Conservation (phyloP, 1,140 invertebrate species). For the Drosophila setifemur region DNA sequence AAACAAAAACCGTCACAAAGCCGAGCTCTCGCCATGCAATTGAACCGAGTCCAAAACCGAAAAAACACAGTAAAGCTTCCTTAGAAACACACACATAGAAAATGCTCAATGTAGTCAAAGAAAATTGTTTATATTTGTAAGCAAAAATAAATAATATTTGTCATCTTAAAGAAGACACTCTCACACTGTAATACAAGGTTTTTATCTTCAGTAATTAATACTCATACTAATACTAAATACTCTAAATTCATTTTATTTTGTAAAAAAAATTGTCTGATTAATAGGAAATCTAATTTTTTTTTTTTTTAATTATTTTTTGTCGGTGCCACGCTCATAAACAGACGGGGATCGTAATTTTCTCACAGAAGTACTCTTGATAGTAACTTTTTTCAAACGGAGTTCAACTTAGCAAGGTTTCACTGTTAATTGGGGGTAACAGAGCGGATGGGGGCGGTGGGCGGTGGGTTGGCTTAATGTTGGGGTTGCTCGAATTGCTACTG, state of each 20-base stretch:
- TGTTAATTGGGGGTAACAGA: not conserved
- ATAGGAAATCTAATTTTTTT: too few relatives aligned
- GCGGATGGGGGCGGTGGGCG: conserved; percentile 2
- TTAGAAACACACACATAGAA: too few relatives aligned
- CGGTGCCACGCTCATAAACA: not conserved
- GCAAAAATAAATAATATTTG: too few relatives aligned
- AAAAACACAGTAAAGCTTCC: not conserved
- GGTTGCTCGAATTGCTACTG: conserved; percentile 17
- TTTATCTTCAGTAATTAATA: too few relatives aligned
- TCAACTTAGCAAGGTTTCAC: not conserved
- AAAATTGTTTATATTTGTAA: too few relatives aligned
- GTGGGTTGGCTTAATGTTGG: conserved; percentile 1
- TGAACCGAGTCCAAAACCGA: conserved; percentile 27
- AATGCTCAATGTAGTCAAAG: too few relatives aligned
- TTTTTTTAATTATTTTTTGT: not conserved
- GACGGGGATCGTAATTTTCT: too few relatives aligned
- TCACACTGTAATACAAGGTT: too few relatives aligned
- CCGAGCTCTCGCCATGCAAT: conserved; percentile 61
- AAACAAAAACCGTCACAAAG: conserved; percentile 40
- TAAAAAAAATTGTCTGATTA: not conserved
- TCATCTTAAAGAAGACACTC: too few relatives aligned
- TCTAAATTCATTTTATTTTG: not conserved
- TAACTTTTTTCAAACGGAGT: too few relatives aligned
- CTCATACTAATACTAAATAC: too few relatives aligned
- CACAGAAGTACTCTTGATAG: too few relatives aligned